Evolutionary conservation across 2,888 invertebrate species (phyloP).

Genomic region (Patella depressa): DNA sequence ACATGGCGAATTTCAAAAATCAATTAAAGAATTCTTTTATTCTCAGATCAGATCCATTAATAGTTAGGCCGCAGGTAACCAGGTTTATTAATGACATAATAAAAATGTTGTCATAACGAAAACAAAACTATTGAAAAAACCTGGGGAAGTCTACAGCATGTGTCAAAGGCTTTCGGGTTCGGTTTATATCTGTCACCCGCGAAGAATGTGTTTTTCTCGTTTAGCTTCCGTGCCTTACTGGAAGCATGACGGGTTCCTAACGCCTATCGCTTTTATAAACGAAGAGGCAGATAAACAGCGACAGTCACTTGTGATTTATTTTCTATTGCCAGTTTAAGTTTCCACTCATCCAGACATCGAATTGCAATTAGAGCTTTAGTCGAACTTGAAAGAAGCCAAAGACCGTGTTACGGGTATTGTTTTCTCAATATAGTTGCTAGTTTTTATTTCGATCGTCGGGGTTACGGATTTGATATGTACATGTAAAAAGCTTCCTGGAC

Average conservation of each 20-base stretch:
- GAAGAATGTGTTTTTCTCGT: too few species aligned
- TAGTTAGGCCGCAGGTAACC: too few species aligned
- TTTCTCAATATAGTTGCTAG: conserved; percentile 9
- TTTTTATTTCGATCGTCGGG: conserved; percentile 6
- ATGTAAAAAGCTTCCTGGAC: conserved; percentile 13
- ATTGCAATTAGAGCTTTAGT: conserved; percentile 13
- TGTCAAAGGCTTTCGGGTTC: too few species aligned
- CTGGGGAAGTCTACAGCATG: too few species aligned
- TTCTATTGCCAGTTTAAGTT: not conserved
- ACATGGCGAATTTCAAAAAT: too few species aligned
- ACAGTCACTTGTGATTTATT: too few species aligned
- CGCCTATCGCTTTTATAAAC: not conserved
- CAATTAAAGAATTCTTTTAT: too few species aligned
- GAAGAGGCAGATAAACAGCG: not conserved
- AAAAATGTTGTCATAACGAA: too few species aligned
- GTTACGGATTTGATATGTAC: conserved; percentile 8
- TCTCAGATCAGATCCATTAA: too few species aligned
- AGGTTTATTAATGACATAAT: too few species aligned
- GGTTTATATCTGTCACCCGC: too few species aligned
- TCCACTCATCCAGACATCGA: conserved; percentile 7
- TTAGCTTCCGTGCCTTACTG: not conserved
- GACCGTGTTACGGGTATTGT: not conserved
- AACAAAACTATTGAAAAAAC: too few species aligned
- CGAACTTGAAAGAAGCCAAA: conserved; percentile 2
- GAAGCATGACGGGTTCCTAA: conserved; percentile 9